Conservation (phyloP, 1,140 invertebrate genomes). For the Dendroctonus valens region DNA sequence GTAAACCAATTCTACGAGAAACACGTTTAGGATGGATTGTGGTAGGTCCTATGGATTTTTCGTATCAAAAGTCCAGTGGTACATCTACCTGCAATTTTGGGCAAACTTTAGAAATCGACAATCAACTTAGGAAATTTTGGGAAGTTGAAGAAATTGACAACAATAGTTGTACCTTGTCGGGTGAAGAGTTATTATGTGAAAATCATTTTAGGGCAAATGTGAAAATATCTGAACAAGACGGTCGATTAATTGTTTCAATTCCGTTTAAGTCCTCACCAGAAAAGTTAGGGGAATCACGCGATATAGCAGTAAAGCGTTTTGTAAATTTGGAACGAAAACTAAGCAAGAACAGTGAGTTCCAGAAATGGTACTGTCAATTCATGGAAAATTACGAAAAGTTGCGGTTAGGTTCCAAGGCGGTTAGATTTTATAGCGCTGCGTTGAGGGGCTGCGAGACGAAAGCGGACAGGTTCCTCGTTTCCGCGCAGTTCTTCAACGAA, state of each 20-base stretch:
- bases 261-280: too few relatives aligned
- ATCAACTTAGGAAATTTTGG: conserved; percentile 14
- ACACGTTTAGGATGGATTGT: conserved; percentile 1
- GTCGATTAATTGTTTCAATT: too few relatives aligned
- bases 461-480: too few relatives aligned
- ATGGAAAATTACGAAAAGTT: conserved; percentile 22
- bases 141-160: not conserved
- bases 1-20: conserved; percentile 1
- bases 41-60: not conserved
- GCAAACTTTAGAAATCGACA: not conserved
- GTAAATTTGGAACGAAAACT: conserved; percentile 4
- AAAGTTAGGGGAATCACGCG: conserved; percentile 1
- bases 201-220: conserved; percentile 1
- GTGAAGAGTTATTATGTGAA: conserved; percentile 11
- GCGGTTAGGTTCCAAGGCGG: too few relatives aligned
- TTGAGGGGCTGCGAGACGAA: too few relatives aligned
- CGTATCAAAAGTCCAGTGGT: not conserved
- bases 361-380: conserved; percentile 14
- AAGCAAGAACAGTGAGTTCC: conserved; percentile 8
- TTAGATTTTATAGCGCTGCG: too few relatives aligned
- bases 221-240: not conserved
- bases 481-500: too few relatives aligned
- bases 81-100: not conserved
- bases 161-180: conserved; percentile 22
- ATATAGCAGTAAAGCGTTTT: conserved; percentile 3